Base-by-base conservation (phyloP, 1,140 invertebrate species). In the Hycleus phaleratus region DNA sequence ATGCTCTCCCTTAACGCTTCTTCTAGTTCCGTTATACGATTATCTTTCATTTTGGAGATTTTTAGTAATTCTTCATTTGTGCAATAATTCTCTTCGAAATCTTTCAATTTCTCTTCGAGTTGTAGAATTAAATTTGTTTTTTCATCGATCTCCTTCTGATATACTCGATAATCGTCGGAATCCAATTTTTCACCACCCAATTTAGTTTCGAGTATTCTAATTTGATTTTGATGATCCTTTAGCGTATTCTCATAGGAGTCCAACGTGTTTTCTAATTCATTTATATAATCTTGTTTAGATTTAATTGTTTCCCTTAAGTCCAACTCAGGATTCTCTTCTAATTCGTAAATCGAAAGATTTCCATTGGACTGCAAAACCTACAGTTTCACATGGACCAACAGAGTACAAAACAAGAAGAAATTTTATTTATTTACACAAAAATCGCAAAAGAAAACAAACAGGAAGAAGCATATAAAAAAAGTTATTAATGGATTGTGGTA, bases 21-120 rank as follows among this genome's bases (percentile, higher is more conserved):
- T 71, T 93, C 88, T 45, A 94, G 71, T 74, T 92, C 88, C 62
- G 86, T 79, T 61, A 93, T 88, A 52, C 86, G 60, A 18, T 44
- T 59, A 32, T 65, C 61, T 38, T 63, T 60, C 32, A 63, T 56
- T 26, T 61, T 58, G 9, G 46, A 24, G 7, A 43, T 7, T 52
- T 26, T 43, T 5, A 11, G n/a, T 4, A 52, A 3, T 24, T 53
- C 43, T 44, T 53, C 51, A 9, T 46, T 12, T 38, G 44, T 45
- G 26, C 42, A 42, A 12, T 44, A 8, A 6, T 49, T 43, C 18
- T 58, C 42, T 49, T 54, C 56, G 43, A 61, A 51, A 49, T 58
- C 45, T 25, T 46, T 45, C 46, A 63, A 56, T 45, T 49, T 51
- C 54, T 48, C 51, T 4, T 49, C 43, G 9, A 59, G 26, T 59